Conservation (phyloP, 2,797 vertebrate species). For the Chloroceryle inda region DNA sequence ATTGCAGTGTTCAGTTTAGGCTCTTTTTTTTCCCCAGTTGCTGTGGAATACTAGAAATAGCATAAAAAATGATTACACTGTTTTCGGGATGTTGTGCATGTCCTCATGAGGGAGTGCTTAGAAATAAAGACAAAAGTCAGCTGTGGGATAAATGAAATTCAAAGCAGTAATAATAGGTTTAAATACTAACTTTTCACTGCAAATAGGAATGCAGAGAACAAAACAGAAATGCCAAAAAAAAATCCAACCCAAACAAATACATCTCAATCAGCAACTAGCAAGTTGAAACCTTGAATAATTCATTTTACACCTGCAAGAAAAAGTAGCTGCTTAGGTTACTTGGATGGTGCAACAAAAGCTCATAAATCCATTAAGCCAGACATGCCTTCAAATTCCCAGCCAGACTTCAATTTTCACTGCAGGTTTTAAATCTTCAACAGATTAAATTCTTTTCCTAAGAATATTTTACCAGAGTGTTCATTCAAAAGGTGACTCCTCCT, state of each 20-base stretch:
- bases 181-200: slow-evolving; percentile 13
- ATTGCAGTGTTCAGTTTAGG: slow-evolving; percentile 24
- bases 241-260: neutral
- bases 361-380: slow-evolving; percentile 37
- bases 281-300: slow-evolving; percentile 43
- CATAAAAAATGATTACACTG: slow-evolving; percentile 31
- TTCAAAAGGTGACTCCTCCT: slow-evolving; percentile 3
- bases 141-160: slow-evolving; percentile 35
- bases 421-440: slow-evolving; percentile 31
- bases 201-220: neutral
- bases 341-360: slow-evolving; percentile 37
- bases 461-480: neutral
- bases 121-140: slow-evolving; percentile 56
- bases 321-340: slow-evolving; percentile 28
- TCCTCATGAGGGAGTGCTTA: slow-evolving; percentile 28
- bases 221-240: slow-evolving; percentile 21
- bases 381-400: slow-evolving; percentile 22
- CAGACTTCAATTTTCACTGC: slow-evolving; percentile 47
- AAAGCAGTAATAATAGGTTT: slow-evolving; percentile 45
- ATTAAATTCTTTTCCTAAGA: slow-evolving; percentile 31
- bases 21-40: neutral
- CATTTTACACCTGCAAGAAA: slow-evolving; percentile 46
- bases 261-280: slow-evolving; percentile 19
- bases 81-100: slow-evolving; percentile 25
- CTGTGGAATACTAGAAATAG: slow-evolving; percentile 46